phyloP scores from a whole-genome alignment of 2,113 vertebrate species.

The Cyanoramphus novaezelandiae region DNA sequence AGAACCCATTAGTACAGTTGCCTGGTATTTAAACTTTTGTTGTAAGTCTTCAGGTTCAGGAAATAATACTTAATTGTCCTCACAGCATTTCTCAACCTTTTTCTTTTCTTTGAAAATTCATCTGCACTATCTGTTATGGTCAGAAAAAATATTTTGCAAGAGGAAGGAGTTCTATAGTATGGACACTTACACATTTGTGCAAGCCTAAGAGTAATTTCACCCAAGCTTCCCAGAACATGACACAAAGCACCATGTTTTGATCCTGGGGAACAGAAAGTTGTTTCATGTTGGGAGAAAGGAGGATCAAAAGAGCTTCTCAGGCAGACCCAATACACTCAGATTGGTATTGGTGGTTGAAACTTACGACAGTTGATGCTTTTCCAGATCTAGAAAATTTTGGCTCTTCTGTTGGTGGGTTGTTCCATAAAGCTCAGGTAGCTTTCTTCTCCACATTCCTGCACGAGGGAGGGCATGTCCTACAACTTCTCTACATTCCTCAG shows the following conservation, averaged over 20 bases:
- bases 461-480: not conserved
- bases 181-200: not conserved
- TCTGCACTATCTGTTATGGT: not conserved
- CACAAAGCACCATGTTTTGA: not conserved
- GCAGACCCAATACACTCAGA: not conserved
- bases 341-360: slow-evolving; percentile 16
- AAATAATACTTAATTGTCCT: not conserved
- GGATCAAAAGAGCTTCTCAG: slow-evolving; percentile 38
- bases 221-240: not conserved
- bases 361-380: not conserved
- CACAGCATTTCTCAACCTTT: not conserved
- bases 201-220: not conserved
- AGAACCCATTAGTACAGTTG: not conserved
- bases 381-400: not conserved
- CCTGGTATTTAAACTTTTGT: not conserved
- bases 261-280: not conserved
- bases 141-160: not conserved
- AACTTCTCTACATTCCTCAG: not conserved
- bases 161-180: not conserved
- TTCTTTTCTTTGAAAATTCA: not conserved
- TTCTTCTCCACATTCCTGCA: not conserved
- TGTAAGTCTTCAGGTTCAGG: not conserved
- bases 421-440: not conserved
- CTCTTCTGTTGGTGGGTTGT: not conserved
- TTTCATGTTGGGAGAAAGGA: slow-evolving; percentile 18